Evolutionary conservation across 2,113 vertebrate genomes (phyloP).

Genomic region (Archilochus colubris): DNA sequence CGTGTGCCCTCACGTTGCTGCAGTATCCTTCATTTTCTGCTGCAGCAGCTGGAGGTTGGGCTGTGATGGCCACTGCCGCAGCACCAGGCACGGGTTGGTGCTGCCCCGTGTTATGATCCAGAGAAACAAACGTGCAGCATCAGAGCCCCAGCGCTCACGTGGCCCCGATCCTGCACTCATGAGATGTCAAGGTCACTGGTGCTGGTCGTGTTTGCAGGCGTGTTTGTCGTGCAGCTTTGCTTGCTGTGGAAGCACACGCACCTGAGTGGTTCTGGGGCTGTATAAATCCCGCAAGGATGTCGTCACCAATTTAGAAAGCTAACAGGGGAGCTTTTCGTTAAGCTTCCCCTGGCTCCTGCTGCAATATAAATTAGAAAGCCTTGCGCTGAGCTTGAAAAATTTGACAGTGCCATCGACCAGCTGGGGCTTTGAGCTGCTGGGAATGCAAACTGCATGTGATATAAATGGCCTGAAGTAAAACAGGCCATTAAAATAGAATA

Average conservation of each 20-base stretch:
- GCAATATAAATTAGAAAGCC: neutral
- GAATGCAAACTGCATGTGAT: slow-evolving; percentile 15
- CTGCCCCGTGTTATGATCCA: rapidly evolving
- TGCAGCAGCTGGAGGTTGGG: neutral
- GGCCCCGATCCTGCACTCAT: rapidly evolving
- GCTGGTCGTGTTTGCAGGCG: neutral
- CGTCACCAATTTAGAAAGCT: neutral
- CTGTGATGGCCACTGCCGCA: neutral
- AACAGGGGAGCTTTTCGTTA: neutral
- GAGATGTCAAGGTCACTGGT: neutral
- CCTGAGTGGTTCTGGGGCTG: neutral
- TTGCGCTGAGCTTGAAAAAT: neutral
- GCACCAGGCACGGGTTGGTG: rapidly evolving
- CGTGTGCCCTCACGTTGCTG: neutral
- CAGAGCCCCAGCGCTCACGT: neutral
- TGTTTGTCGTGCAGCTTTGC: neutral
- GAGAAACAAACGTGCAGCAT: neutral
- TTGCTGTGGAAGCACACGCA: rapidly evolving
- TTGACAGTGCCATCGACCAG: neutral
- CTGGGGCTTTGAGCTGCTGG: neutral
- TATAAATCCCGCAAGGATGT: neutral
- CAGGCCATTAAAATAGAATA: slow-evolving; percentile 47
- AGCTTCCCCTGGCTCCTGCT: neutral
- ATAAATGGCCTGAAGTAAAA: slow-evolving; percentile 47
- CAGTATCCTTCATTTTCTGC: neutral